Base-by-base conservation (phyloP, 2,888 invertebrate species). In the Dynastes maya region DNA sequence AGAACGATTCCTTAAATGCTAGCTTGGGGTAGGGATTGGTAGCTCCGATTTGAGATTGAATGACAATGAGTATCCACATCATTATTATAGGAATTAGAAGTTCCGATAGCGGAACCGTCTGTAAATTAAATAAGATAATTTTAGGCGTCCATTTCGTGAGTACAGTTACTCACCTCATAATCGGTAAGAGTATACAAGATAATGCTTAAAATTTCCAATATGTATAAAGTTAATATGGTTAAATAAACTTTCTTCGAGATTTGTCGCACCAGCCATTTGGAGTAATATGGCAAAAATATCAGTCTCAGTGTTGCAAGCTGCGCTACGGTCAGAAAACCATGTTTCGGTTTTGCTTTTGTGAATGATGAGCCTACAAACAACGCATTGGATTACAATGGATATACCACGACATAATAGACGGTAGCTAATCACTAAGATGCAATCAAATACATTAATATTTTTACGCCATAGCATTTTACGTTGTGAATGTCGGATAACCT, bases 281-380 rank as follows among this genome's bases (percentile, higher is more conserved):
- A 93, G 86, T 96, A 94, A 22, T 95, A 90, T 2, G 98, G 98
- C 78, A 98, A 90, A 86, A 98, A 92, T 76, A 97, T 86, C 68
- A 96, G 93, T 75, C 98, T 91, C 80, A 95, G 90, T 74, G 97
- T 90, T 5, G 97, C 97, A 86, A 95, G 92, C 88, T 95, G 93
- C 80, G 96, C 93, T 80, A 98, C 96, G 61, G 96, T 95, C 64
- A 95, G 91, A 88, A 97, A 92, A 81, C 97, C 95, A 89, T 98
- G 95, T 85, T 97, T 97, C 1, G 98, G 97, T 89, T 98, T 98
- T 16, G 97, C 95, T 91, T 98, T 98, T 13, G 97, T 95, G 89
- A 98, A 98, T 79, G 97, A 96, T 58, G 98, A 98, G 67, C 98
- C 98, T 97, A 85, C 8, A 45, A 37, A 45, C 45, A 45, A 45